Evolutionary conservation across 2,888 invertebrate genomes (phyloP), one percentile per base, ranked within the genome.

Genomic region (Penaeus monodon): DNA sequence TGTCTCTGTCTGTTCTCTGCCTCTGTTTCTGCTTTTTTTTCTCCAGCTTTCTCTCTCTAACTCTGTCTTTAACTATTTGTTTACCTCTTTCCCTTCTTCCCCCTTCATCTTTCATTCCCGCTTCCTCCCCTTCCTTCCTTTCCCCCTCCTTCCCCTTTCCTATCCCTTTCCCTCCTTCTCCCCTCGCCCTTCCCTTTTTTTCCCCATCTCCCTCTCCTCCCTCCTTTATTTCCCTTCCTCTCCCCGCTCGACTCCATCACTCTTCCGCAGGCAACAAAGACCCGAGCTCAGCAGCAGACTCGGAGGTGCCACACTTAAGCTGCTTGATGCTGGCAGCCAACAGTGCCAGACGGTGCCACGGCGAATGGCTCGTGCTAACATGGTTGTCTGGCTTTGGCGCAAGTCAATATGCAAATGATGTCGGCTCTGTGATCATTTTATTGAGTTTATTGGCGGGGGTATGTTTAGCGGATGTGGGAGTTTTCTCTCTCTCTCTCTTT

Each of bases 71-170:
- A 44, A 10, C 44, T 44, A 44, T 44, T 38, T 44, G 44, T 44
- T 10, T 44, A 44, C 10, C 44, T 44, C 44, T 44, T 33, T 14
- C 33, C 70, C 17, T 22, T 3, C 70, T 24, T 17, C 14, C 4
- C 6, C n/a, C 14, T 0, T 20, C 20, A 1, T 24, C 1, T n/a
- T 17, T 0, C 17, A 4, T 1, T 6, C 3, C 4, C 20, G 6
- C 24, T 1, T 24, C 1, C 2, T n/a, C 17, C 14, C 3, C 33
- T 1, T 20, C 6, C 33, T 17, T 2, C 3, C 1, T 29, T 0
- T 24, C n/a, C 14, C 6, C 24, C 70, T 14, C 24, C 17, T 1
- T 33, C 70, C 14, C 33, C n/a, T 0, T 17, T 2, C 6, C 33
- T 22, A n/a, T 24, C 70, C 20, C 0, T 22, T 1, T 24, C 70